Percentiles rank a stretch among this genome's conserved stretches.
Conservation (phyloP, 2,113 vertebrate species). For the Salvelinus sp. region DNA sequence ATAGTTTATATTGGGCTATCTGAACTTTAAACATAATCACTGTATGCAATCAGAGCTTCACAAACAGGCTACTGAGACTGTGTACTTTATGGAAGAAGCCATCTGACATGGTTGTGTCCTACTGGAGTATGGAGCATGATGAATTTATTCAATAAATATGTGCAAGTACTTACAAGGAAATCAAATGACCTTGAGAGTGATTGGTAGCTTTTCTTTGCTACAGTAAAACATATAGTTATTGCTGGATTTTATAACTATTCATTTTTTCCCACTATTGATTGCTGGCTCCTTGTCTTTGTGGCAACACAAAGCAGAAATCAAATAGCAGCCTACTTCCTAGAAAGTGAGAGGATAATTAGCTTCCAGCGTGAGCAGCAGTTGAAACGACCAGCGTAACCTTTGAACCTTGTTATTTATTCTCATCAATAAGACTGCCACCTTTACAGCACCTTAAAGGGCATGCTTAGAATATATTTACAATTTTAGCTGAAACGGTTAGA, state of each 20-base stretch:
- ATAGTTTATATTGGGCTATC: too few species aligned
- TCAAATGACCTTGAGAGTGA: background rate
- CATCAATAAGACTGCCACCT: slow-evolving; percentile 34
- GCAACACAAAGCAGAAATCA: background rate
- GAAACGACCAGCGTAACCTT: slow-evolving; percentile 34
- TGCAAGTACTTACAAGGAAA: background rate
- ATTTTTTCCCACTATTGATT: background rate
- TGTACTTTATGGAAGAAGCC: too few species aligned
- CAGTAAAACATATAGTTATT: background rate
- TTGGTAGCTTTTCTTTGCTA: background rate
- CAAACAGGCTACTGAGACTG: too few species aligned
- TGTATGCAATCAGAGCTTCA: too few species aligned
- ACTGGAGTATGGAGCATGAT: too few species aligned
- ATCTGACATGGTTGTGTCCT: too few species aligned
- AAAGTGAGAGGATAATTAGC: slow-evolving; percentile 10
- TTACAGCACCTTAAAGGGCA: slow-evolving; percentile 29
- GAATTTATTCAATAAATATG: too few species aligned
- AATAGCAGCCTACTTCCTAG: background rate
- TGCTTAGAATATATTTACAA: slow-evolving; percentile 40
- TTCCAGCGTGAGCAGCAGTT: slow-evolving; percentile 26
- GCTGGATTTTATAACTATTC: background rate
- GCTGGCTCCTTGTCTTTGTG: background rate
- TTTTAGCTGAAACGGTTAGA: slow-evolving; percentile 19
- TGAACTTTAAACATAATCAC: too few species aligned
- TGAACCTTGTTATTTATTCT: slow-evolving; percentile 35